A percentile compares a stretch with the other conserved stretches of the same genome.
Conservation (phyloP, 1,140 invertebrate genomes). For the Mizuhopecten yessoensis region DNA sequence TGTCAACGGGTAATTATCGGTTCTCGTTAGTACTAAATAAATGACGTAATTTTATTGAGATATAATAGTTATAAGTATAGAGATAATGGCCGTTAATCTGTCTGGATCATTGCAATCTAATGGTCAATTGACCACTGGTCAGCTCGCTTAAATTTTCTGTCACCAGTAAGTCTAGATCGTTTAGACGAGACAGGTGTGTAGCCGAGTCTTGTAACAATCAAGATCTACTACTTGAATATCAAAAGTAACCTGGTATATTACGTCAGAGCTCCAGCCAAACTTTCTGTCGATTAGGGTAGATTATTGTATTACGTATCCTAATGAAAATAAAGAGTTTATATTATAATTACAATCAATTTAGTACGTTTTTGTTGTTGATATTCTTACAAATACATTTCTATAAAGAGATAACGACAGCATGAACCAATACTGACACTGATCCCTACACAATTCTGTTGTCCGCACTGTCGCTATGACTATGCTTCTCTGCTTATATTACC, state of each 20-base stretch:
- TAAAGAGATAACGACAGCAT: no score
- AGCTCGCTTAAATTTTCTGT: constrained; percentile 31
- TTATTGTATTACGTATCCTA: no score
- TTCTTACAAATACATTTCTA: no score
- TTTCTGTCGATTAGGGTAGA: neutral
- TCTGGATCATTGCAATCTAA: neutral
- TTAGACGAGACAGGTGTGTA: neutral
- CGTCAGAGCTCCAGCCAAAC: neutral
- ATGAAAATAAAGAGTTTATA: no score
- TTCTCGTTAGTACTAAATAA: neutral
- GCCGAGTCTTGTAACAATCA: neutral
- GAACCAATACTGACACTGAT: no score
- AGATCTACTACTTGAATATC: neutral
- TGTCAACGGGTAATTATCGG: constrained; percentile 23
- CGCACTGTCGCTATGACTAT: no score
- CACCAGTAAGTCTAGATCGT: neutral
- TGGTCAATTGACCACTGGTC: neutral
- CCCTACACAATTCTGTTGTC: no score
- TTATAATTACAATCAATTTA: no score
- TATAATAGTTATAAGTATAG: neutral
- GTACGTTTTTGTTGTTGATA: no score
- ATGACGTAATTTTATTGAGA: neutral
- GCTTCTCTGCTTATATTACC: no score
- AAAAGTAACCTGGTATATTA: neutral
- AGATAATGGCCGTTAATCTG: neutral